Percentiles rank a stretch among this genome's conserved stretches.
Conservation (phyloP, 2,888 invertebrate species). For the Hyposoter didymator region DNA sequence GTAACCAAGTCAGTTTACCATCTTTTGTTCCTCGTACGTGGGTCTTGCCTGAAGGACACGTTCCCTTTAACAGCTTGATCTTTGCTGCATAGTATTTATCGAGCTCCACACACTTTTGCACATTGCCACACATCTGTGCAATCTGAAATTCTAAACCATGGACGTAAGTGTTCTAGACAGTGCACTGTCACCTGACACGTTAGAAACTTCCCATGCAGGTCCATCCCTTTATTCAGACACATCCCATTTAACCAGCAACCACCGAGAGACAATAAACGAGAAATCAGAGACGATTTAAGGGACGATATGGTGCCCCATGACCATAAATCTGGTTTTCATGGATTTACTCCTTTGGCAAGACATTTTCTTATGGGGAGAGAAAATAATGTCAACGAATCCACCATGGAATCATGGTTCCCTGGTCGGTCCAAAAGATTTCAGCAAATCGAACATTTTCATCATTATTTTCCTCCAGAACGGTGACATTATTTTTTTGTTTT, state of each 20-base stretch:
- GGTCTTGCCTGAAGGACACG: slow-evolving; percentile 50
- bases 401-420: too few relatives aligned
- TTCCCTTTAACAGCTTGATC: slow-evolving; percentile 66
- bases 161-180: slow-evolving; percentile 52
- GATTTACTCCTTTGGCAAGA: neutral
- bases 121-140: slow-evolving; percentile 14
- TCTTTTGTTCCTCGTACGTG: slow-evolving; percentile 45
- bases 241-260: slow-evolving; percentile 23
- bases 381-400: too few relatives aligned
- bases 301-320: neutral
- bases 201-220: slow-evolving; percentile 58
- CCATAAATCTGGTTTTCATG: neutral
- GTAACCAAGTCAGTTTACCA: slow-evolving; percentile 7
- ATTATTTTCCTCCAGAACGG: too few relatives aligned
- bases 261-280: neutral
- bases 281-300: slow-evolving; percentile 39
- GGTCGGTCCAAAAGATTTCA: too few relatives aligned
- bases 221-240: slow-evolving; percentile 32
- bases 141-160: neutral
- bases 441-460: too few relatives aligned
- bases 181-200: slow-evolving; percentile 31
- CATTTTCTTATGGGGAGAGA: neutral
- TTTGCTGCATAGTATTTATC: slow-evolving; percentile 10
- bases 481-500: too few relatives aligned
- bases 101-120: neutral